A percentile compares a stretch with the other conserved stretches of the same genome.
Evolutionary conservation across 2,888 invertebrate genomes (phyloP).

Genomic region (Mythimna albipuncta): DNA sequence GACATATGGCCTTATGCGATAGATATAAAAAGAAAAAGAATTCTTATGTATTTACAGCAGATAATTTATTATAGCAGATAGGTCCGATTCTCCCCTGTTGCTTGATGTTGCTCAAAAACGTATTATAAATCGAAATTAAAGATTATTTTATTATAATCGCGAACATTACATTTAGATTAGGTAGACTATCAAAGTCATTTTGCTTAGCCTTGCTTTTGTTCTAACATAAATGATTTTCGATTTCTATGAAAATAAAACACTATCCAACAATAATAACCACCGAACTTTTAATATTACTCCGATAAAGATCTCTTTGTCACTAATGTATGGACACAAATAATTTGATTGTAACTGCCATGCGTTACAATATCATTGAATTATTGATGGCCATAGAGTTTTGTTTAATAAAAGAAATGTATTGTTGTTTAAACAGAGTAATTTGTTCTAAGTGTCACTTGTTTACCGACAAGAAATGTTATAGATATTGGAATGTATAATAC

Average conservation of each 20-base stretch:
- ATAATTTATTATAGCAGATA: no score
- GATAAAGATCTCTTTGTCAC: constrained; percentile 73
- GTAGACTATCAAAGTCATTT: neutral
- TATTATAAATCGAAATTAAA: no score
- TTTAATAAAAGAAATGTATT: constrained; percentile 75
- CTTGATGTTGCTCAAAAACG: no score
- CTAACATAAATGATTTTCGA: constrained; percentile 7
- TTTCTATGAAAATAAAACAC: constrained; percentile 53
- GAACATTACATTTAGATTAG: neutral
- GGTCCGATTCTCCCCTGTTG: no score
- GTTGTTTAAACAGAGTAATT: constrained; percentile 67
- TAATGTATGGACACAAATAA: constrained; percentile 72
- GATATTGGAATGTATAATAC: constrained; percentile 11
- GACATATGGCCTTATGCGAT: no score
- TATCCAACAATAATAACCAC: constrained; percentile 69
- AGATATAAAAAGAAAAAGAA: no score
- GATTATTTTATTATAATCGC: neutral
- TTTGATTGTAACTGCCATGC: constrained; percentile 74
- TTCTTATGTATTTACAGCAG: no score
- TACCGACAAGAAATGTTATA: constrained; percentile 44
- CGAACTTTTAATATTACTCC: constrained; percentile 72
- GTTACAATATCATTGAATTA: constrained; percentile 72
- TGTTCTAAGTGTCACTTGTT: constrained; percentile 48
- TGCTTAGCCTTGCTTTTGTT: constrained; percentile 9
- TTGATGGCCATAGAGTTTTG: constrained; percentile 75